A percentile compares a stretch with the other conserved stretches of the same genome.
Evolutionary conservation across 1,140 invertebrate genomes (phyloP).

Genomic region (Drosophila lacertosa): DNA sequence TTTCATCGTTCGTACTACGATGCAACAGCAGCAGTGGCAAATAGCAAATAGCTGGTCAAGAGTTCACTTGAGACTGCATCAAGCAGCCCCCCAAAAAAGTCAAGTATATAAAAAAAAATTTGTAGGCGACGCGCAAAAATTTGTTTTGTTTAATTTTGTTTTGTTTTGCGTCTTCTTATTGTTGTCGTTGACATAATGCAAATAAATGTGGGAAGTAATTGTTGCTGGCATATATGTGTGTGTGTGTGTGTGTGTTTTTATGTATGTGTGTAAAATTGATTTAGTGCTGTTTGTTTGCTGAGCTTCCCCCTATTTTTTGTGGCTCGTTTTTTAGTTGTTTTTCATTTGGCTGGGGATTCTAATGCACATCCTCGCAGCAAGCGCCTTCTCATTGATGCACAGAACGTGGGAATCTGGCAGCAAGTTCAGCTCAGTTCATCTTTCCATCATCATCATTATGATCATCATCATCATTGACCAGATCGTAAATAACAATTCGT

Average conservation of each 20-base stretch:
- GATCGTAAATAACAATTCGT: constrained; percentile 46
- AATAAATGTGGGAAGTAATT: constrained; percentile 12
- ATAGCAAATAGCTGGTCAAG: constrained; percentile 17
- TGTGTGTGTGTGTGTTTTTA: neutral
- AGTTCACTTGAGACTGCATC: constrained; percentile 4
- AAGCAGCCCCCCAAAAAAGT: neutral
- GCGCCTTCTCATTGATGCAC: constrained; percentile 1
- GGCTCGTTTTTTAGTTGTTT: constrained; percentile 3
- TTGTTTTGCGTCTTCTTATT: neutral
- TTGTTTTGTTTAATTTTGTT: constrained; percentile 11
- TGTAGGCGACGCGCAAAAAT: constrained; percentile 23
- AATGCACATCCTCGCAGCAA: constrained; percentile 10
- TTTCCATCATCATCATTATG: neutral
- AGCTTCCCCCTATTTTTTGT: constrained; percentile 4
- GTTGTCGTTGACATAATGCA: constrained; percentile 17
- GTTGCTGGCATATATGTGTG: neutral
- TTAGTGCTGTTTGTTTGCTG: constrained; percentile 26
- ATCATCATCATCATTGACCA: constrained; percentile 5
- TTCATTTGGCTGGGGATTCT: constrained; percentile 8
- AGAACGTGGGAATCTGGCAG: constrained; percentile 34
- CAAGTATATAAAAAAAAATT: neutral
- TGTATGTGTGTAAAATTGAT: constrained; percentile 24
- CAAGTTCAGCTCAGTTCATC: constrained; percentile 29
- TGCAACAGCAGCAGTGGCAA: constrained; percentile 12
- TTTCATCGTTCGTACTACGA: constrained; percentile 5